These are phyloP conservation scores for Trinorchestia longiramus DNA, from an alignment of 1,140 invertebrate species.

Conservation along the genomic window DNA sequence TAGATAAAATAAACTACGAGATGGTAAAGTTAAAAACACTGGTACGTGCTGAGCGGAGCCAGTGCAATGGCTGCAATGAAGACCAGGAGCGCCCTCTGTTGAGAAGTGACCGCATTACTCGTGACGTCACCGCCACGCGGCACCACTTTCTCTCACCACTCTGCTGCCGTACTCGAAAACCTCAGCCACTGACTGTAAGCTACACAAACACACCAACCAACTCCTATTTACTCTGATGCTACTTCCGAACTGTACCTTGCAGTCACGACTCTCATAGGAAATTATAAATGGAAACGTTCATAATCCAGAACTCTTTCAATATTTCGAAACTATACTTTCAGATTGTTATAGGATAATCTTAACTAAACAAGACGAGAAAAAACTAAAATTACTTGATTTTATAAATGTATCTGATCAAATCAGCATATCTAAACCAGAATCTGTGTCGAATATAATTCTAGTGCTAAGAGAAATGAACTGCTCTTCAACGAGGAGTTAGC, in stretches of 20 bases:
- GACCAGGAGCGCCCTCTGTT: not conserved
- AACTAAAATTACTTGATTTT: too few species aligned
- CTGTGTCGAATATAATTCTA: too few species aligned
- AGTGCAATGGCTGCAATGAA: not conserved
- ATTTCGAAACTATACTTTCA: too few species aligned
- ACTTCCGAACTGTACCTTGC: too few species aligned
- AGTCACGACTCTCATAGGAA: not conserved
- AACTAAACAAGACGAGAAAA: too few species aligned
- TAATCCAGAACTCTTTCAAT: not conserved
- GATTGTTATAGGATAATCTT: too few species aligned
- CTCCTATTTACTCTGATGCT: too few species aligned
- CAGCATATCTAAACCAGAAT: too few species aligned
- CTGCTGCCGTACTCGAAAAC: not conserved
- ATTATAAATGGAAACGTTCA: not conserved
- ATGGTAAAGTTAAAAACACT: not conserved
- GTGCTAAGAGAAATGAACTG: too few species aligned
- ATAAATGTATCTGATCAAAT: not conserved
- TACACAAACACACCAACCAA: too few species aligned
- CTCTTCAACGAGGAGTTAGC: too few species aligned
- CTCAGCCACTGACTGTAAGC: not conserved
- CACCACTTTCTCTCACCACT: not conserved
- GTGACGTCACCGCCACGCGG: conserved; percentile 31
- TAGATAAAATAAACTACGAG: not conserved
- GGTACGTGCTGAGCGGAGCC: not conserved
- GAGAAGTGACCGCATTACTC: not conserved